Base-by-base conservation (phyloP, 2,113 vertebrate species). In the Myocastor coypus region DNA sequence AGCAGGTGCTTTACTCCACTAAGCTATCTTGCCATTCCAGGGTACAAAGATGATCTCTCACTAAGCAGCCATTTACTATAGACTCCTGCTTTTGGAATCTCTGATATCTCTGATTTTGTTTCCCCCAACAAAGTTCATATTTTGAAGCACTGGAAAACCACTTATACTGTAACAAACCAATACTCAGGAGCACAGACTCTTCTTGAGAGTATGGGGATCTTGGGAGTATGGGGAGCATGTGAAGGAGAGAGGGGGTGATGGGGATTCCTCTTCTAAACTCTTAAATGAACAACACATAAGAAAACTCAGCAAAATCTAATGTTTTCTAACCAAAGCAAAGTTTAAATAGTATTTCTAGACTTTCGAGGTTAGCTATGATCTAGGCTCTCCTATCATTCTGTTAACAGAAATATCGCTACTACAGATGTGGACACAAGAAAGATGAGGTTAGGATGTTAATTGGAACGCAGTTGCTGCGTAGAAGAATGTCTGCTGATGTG, bases 371-470 rank as follows among this genome's bases (percentile, higher is more conserved):
- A 92, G 22, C 28, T 28, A 13, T 73, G 68, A 91, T 93, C 71
- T 86, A 61, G 69, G 46, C 12, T 73, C 40, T 22, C 14, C 28
- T 16, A 66, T 92, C 71, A 64, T 87, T 80, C 57, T 34, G 50
- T 46, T 73, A 95, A 57, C 57, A 89, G 52, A 81, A 83, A 64
- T 84, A 93, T 63, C 55, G 84, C 11, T 69, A 13, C 69, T 96
- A 85, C 52, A 95, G 85, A 94, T 96, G 34, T 86, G 68, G 68
- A 69, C 80, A 73, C 2, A 90, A 69, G n/a, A 81, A 75, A 94
- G 55, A 83, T 57, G 78, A 95, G 85, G 87, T 97, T 94, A 96
- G 52, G 40, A 69, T 89, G 90, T 95, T 97, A 95, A 95, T 82
- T 94, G 85, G 78, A 97, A 87, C 95, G 80, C 63, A 95, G 80